Percentiles rank a stretch among this genome's conserved stretches.
Evolutionary conservation across 53 echinoderm and acorn worm species (phyloP).

Genomic region (Pentamera pediparva): DNA sequence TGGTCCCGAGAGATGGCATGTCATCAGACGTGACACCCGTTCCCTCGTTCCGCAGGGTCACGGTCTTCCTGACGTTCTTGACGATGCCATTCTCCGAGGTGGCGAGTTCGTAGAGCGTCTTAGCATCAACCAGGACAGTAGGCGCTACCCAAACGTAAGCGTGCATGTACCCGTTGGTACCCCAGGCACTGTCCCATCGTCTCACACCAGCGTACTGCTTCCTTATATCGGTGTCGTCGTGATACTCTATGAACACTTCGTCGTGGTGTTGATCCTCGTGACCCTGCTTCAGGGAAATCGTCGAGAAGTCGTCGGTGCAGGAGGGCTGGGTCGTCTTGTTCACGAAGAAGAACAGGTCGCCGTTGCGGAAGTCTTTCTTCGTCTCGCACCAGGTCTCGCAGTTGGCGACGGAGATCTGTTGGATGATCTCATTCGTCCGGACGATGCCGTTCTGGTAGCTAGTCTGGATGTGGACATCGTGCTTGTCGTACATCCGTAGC

Average conservation of each 20-base stretch:
- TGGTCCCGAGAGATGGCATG: too few species aligned
- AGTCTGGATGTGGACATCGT: not conserved
- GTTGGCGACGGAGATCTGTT: not conserved
- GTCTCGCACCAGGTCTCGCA: not conserved
- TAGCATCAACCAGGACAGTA: not conserved
- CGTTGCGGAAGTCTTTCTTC: not conserved
- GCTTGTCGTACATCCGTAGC: not conserved
- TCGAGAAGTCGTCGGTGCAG: not conserved
- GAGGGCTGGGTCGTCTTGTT: constrained; percentile 14
- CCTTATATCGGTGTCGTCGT: not conserved
- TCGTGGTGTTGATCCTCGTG: not conserved
- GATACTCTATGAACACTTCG: not conserved
- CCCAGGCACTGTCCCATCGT: not conserved
- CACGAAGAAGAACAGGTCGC: not conserved
- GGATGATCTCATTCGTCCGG: too few species aligned
- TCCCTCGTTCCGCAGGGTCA: too few species aligned
- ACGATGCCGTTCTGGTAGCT: not conserved
- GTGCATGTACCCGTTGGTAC: not conserved
- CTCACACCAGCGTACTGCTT: not conserved
- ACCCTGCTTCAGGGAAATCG: not conserved
- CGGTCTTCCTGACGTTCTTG: too few species aligned
- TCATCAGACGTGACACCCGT: too few species aligned
- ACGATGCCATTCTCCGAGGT: too few species aligned
- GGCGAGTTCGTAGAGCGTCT: too few species aligned
- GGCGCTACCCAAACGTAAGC: not conserved